Conservation (phyloP, 2,113 vertebrate species). For the Planiliza haematocheilus region DNA sequence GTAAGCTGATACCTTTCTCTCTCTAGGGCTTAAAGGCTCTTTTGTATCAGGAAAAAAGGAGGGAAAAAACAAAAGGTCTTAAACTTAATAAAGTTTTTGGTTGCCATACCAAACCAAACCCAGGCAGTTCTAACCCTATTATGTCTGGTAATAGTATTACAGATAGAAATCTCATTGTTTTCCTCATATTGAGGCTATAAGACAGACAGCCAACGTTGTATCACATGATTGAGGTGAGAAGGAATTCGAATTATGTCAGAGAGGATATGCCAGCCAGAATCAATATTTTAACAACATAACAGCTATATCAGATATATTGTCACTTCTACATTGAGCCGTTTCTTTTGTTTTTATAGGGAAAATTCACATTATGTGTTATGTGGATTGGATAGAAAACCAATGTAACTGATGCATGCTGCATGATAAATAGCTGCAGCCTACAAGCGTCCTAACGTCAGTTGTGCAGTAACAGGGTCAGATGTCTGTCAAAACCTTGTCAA, state of each 20-base stretch:
- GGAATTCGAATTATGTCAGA: slow-evolving; percentile 76
- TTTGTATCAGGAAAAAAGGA: slow-evolving; percentile 79
- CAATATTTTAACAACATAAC: slow-evolving; percentile 51
- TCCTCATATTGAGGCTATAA: slow-evolving; percentile 67
- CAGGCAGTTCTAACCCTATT: slow-evolving; percentile 78
- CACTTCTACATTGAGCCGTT: neutral
- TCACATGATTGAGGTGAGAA: slow-evolving; percentile 79
- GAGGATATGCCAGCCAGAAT: slow-evolving; percentile 50
- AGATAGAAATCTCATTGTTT: slow-evolving; percentile 82
- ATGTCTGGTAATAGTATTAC: slow-evolving; percentile 78
- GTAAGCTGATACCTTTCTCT: slow-evolving; percentile 72
- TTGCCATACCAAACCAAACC: slow-evolving; percentile 77
- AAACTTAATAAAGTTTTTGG: slow-evolving; percentile 83
- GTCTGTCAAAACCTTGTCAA: slow-evolving; percentile 40
- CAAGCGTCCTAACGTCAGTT: slow-evolving; percentile 50
- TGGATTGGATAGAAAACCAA: slow-evolving; percentile 34
- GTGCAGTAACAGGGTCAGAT: slow-evolving; percentile 52
- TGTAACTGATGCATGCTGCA: slow-evolving; percentile 21
- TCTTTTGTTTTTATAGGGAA: slow-evolving; percentile 7
- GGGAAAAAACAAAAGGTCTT: slow-evolving; percentile 75
- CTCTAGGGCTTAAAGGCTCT: slow-evolving; percentile 76
- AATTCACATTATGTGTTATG: slow-evolving; percentile 26
- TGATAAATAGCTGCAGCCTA: neutral
- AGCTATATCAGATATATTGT: slow-evolving; percentile 1
- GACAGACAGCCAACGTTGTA: slow-evolving; percentile 59